A percentile compares a stretch with the other conserved stretches of the same genome.
phyloP scores from a whole-genome alignment of 2,888 invertebrate genomes.

The Gastrophysa polygoni region DNA sequence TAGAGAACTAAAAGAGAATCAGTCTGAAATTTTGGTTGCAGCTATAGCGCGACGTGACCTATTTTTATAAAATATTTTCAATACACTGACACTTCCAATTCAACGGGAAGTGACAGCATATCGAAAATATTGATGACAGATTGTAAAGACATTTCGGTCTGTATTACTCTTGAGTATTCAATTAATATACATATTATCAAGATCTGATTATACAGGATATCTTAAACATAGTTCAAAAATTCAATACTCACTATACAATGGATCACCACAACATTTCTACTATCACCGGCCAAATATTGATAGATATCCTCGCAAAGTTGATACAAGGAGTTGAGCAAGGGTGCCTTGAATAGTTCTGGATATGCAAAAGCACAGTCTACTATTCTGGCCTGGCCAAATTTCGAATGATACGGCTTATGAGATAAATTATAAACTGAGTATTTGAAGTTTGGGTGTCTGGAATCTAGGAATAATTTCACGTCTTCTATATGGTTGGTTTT shows the following conservation, averaged over 20 bases:
- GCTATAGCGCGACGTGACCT: too few relatives aligned
- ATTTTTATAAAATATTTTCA: too few relatives aligned
- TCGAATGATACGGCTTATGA: conserved; percentile 62
- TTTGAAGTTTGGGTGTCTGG: conserved; percentile 73
- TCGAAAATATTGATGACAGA: too few relatives aligned
- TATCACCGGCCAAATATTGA: conserved; percentile 81
- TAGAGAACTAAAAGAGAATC: too few relatives aligned
- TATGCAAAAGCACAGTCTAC: conserved; percentile 71
- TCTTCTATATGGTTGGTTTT: conserved; percentile 93
- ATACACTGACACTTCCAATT: too few relatives aligned
- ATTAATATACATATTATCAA: too few relatives aligned
- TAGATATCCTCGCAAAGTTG: conserved; percentile 88
- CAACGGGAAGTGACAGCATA: too few relatives aligned
- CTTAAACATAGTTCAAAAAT: neutral
- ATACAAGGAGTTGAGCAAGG: conserved; percentile 80
- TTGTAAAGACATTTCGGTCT: too few relatives aligned
- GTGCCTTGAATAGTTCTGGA: conserved; percentile 73
- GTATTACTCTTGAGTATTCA: too few relatives aligned
- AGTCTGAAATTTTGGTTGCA: too few relatives aligned
- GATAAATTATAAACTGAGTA: conserved; percentile 87
- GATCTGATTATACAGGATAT: too few relatives aligned
- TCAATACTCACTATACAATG: conserved; percentile 75
- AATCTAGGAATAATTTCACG: conserved; percentile 80
- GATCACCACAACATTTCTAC: conserved; percentile 81
- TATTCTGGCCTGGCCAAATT: conserved; percentile 66